Conservation (phyloP, 1,140 invertebrate genomes). For the Pseudobourletiella spinata region DNA sequence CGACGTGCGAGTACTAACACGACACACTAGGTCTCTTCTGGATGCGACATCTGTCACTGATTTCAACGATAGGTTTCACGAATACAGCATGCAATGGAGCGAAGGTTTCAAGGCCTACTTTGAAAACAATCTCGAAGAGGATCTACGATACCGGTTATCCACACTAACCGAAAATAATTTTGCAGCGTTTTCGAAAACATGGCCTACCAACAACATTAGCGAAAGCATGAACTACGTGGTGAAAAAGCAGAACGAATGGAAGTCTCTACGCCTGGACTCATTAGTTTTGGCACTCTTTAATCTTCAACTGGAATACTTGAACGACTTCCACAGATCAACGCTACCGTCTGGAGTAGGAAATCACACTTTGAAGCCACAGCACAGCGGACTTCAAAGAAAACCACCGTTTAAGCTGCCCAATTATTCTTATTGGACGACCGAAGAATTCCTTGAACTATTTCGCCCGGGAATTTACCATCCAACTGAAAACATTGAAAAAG, state of each 20-base stretch:
- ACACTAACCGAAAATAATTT: neutral
- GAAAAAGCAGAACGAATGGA: neutral
- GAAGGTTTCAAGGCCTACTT: neutral
- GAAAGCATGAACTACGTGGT: slow-evolving; percentile 5
- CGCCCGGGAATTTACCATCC: neutral
- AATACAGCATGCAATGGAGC: neutral
- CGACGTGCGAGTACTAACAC: neutral
- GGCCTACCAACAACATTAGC: neutral
- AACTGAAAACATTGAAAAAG: neutral
- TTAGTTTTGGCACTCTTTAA: neutral
- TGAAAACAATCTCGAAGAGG: neutral
- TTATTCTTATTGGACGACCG: neutral
- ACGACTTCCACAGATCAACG: neutral
- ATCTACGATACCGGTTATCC: neutral
- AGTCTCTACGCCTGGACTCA: neutral
- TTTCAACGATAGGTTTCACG: neutral
- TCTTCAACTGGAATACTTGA: neutral
- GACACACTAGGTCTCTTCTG: neutral
- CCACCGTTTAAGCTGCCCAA: neutral
- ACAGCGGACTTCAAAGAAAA: too few species aligned
- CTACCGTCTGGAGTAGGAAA: neutral
- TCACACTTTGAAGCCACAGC: too few species aligned
- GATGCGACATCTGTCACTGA: neutral
- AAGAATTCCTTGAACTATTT: neutral
- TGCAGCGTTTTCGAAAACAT: neutral